Conservation (phyloP, 2,113 vertebrate genomes). For the Pseudorasbora parva region DNA sequence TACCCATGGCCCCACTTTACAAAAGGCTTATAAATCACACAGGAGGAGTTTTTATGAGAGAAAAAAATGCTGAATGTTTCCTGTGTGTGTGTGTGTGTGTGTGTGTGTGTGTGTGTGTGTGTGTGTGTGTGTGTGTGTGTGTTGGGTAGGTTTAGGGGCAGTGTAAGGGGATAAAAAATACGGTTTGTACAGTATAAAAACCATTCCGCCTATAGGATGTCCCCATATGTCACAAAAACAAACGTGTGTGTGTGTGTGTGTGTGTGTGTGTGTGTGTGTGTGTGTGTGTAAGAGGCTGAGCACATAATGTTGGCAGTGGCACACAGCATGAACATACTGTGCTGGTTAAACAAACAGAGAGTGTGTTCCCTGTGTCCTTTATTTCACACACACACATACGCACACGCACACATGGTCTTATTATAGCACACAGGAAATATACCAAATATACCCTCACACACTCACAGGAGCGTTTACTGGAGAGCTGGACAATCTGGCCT, state of each 20-base stretch:
- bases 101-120: background rate
- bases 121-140: background rate
- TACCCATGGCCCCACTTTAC: too few relatives aligned
- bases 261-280: background rate
- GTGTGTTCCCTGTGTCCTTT: constrained; percentile 41
- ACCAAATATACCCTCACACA: constrained; percentile 21
- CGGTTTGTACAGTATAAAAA: too few relatives aligned
- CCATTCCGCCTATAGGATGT: too few relatives aligned
- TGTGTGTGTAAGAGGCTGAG: background rate
- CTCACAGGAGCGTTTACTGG: background rate
- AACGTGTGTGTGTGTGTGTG: constrained; percentile 13
- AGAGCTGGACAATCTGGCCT: background rate
- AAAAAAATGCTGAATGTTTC: too few relatives aligned
- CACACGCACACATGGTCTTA: constrained; percentile 42
- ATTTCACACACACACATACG: constrained; percentile 25
- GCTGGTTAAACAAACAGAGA: constrained; percentile 53
- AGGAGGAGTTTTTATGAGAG: too few relatives aligned
- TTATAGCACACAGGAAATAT: constrained; percentile 38
- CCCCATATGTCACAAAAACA: too few relatives aligned
- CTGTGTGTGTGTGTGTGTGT: background rate
- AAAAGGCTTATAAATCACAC: too few relatives aligned
- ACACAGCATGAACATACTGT: constrained; percentile 50
- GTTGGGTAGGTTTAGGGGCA: too few relatives aligned
- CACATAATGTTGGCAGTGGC: constrained; percentile 35
- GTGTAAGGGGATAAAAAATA: too few relatives aligned